phyloP scores from a whole-genome alignment of 2,113 vertebrate species.

The Mustela nigripes region DNA sequence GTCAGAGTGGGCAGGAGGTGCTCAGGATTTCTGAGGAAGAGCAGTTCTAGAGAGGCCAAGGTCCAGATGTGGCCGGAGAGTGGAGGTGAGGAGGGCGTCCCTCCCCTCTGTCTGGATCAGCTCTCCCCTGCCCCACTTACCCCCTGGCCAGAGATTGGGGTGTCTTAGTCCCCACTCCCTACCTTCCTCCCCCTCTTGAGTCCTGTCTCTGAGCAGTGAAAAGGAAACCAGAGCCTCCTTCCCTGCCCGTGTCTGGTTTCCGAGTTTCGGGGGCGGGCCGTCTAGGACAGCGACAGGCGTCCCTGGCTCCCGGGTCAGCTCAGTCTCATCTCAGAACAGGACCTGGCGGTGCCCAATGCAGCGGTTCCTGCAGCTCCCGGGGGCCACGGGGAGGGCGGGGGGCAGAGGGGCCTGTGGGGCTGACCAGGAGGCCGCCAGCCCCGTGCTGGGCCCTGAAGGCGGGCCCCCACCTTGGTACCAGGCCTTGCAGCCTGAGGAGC shows the following conservation, averaged over 20 bases:
- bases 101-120: background rate
- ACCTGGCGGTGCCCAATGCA: slow-evolving; percentile 91
- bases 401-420: slow-evolving; percentile 75
- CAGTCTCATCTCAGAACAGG: background rate
- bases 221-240: slow-evolving; percentile 67
- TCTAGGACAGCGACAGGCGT: slow-evolving; percentile 1
- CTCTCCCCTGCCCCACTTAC: background rate
- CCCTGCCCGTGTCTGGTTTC: slow-evolving; percentile 87
- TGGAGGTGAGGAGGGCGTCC: background rate
- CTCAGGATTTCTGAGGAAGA: background rate
- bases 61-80: background rate
- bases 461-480: slow-evolving; percentile 93
- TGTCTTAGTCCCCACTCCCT: background rate
- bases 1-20: background rate
- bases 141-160: background rate
- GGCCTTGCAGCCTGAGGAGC: slow-evolving; percentile 93
- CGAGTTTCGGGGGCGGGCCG: slow-evolving; percentile 49
- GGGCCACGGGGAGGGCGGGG: slow-evolving; percentile 82
- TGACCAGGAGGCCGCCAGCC: slow-evolving; percentile 92
- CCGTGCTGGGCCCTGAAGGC: slow-evolving; percentile 90
- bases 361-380: slow-evolving; percentile 93
- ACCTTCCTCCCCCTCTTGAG: background rate
- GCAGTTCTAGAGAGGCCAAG: background rate
- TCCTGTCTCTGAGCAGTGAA: background rate
- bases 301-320: background rate